phyloP scores from a whole-genome alignment of 2,888 invertebrate genomes.

The Dusona sp. region DNA sequence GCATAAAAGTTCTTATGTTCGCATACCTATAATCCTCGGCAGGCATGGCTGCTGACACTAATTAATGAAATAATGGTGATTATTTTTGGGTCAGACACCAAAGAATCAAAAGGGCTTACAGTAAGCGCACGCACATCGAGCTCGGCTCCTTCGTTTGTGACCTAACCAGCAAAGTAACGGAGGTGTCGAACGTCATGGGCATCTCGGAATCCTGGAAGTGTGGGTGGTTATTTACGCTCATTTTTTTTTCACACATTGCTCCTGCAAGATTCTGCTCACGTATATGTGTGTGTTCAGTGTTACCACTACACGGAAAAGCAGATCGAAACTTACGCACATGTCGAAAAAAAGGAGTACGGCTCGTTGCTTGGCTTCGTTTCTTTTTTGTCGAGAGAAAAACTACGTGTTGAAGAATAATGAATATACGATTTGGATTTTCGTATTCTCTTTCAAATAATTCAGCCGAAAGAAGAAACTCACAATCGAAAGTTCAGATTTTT shows the following conservation, averaged over 20 bases:
- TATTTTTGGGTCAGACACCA: constrained; percentile 31
- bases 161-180: constrained; percentile 60
- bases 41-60: constrained; percentile 77
- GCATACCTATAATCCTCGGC: constrained; percentile 71
- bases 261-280: constrained; percentile 49
- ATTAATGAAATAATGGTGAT: constrained; percentile 82
- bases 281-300: constrained; percentile 11
- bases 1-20: constrained; percentile 77
- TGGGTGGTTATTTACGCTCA: constrained; percentile 82
- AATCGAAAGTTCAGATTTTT: too few relatives aligned
- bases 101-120: constrained; percentile 43
- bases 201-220: constrained; percentile 73
- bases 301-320: constrained; percentile 4
- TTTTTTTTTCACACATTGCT: constrained; percentile 79
- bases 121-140: background rate
- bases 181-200: constrained; percentile 79
- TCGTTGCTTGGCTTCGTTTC: too few relatives aligned
- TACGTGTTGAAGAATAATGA: too few relatives aligned
- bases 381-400: background rate
- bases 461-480: too few relatives aligned
- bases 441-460: too few relatives aligned
- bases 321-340: constrained; percentile 7
- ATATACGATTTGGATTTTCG: too few relatives aligned
- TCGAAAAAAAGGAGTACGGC: background rate
- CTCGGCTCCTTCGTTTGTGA: constrained; percentile 39